phyloP scores from a whole-genome alignment of 2,888 invertebrate species.

The Eueremaeus valkanovi region DNA sequence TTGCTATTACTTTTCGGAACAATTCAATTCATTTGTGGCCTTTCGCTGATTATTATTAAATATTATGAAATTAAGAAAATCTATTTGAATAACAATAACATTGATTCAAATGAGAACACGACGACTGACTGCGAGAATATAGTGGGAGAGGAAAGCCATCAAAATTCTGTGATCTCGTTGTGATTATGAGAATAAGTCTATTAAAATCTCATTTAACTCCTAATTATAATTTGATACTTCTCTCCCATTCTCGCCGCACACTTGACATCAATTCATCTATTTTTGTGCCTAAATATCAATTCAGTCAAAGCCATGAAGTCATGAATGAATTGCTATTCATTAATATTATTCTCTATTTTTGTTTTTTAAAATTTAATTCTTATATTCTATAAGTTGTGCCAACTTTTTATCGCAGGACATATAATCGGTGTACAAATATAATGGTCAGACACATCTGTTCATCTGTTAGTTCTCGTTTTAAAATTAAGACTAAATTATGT shows the following conservation, averaged over 20 bases:
- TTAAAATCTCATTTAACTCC: conserved; percentile 19
- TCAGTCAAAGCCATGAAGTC: neutral
- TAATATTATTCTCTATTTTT: too few species aligned
- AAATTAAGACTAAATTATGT: too few species aligned
- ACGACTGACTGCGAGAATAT: neutral
- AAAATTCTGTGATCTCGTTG: conserved; percentile 12
- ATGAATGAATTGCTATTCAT: neutral
- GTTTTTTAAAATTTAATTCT: too few species aligned
- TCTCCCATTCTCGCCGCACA: neutral
- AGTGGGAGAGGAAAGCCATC: neutral
- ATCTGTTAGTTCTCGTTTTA: too few species aligned
- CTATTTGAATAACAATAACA: neutral
- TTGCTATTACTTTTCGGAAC: neutral
- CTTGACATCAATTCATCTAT: conserved; percentile 9
- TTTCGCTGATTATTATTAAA: conserved; percentile 9
- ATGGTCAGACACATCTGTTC: too few species aligned
- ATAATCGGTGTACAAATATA: too few species aligned
- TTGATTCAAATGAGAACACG: neutral
- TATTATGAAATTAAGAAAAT: neutral
- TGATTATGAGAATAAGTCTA: neutral
- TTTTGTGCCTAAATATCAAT: neutral
- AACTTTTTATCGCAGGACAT: too few species aligned
- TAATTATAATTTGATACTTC: neutral
- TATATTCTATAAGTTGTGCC: too few species aligned
- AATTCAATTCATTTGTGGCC: conserved; percentile 14